These are phyloP conservation scores for Gambusia affinis DNA, from an alignment of 2,113 vertebrate genomes.

Conservation along the genomic window DNA sequence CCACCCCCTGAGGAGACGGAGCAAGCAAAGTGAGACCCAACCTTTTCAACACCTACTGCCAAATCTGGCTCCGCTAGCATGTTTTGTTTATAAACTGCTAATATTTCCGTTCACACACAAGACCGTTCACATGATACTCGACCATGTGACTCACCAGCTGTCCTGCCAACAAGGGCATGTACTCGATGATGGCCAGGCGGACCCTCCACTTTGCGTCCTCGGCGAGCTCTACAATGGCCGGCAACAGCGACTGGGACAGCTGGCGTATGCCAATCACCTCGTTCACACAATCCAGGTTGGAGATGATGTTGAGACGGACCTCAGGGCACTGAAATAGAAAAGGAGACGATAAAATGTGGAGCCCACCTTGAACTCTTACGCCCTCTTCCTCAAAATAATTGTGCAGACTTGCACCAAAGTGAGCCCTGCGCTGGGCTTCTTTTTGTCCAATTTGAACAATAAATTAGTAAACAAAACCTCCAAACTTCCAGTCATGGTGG, in stretches of 20 bases:
- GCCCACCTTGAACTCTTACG: background rate
- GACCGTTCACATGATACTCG: slow-evolving; percentile 10
- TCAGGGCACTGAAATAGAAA: slow-evolving; percentile 83
- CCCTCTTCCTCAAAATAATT: slow-evolving; percentile 1
- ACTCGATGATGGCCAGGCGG: slow-evolving; percentile 89
- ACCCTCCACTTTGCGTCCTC: slow-evolving; percentile 94
- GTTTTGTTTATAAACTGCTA: background rate
- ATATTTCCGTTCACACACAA: slow-evolving; percentile 7
- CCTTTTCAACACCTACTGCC: background rate
- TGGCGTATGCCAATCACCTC: slow-evolving; percentile 91
- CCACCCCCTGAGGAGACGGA: slow-evolving; percentile 84
- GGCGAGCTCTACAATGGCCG: slow-evolving; percentile 90
- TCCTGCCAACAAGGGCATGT: slow-evolving; percentile 91
- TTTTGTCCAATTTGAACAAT: background rate
- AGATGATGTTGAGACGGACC: slow-evolving; percentile 92
- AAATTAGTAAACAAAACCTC: background rate
- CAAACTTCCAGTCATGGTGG: background rate
- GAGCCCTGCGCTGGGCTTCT: background rate
- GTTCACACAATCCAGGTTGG: slow-evolving; percentile 90
- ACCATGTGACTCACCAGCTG: slow-evolving; percentile 84
- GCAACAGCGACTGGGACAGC: slow-evolving; percentile 90
- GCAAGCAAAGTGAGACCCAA: background rate
- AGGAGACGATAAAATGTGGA: background rate
- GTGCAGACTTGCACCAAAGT: background rate
- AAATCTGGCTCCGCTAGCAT: background rate